Base-by-base conservation (phyloP, 2,113 vertebrate genomes). In the Bubalus kerabau region DNA sequence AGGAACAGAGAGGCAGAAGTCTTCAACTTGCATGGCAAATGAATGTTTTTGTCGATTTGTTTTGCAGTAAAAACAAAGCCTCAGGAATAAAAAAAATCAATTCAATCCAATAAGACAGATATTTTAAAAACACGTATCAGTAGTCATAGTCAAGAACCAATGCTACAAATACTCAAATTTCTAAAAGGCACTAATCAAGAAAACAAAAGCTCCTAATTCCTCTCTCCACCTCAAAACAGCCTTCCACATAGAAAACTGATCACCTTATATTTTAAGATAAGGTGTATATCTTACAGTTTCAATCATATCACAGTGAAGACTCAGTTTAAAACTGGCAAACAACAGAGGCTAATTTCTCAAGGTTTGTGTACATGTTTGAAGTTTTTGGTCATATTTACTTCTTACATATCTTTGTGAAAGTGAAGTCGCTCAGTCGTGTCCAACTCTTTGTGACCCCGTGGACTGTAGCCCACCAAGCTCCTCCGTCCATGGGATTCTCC, bases 301-400 rank as follows among this genome's bases (percentile, higher is more conserved):
- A 89, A 92, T 43, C 56, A 83, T n/a, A 76, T 8, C 50, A 90
- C 67, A 94, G 60, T 52, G 43, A 91, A 97, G 13, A 87, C 50
- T 87, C 21, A 80, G 12, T 60, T 87, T 78, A 52, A 87, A 95
- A 80, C 13, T 74, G 32, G 36, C 30, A 91, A 95, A 40, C 15
- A 95, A 40, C 15, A 19, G 54, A 97, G 48, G 59, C 46, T 91
- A 64, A 90, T 74, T 96, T 81, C 87, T 97, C 64, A 88, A 98
- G 84, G n/a, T 92, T 23, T 90, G 52, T 85, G 24, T 94, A 32
- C 32, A 62, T 32, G 32, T 57, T 59, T 46, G 36, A 11, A 59
- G 50, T 78, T 92, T 92, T 91, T 94, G 52, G 88, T 67, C 9
- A 84, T 24, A 94, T 85, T 82, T 50, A 91, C 56, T 85, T 93